Evolutionary conservation across 2,113 vertebrate species (phyloP).

Genomic region (Myrmophylax atrothorax): DNA sequence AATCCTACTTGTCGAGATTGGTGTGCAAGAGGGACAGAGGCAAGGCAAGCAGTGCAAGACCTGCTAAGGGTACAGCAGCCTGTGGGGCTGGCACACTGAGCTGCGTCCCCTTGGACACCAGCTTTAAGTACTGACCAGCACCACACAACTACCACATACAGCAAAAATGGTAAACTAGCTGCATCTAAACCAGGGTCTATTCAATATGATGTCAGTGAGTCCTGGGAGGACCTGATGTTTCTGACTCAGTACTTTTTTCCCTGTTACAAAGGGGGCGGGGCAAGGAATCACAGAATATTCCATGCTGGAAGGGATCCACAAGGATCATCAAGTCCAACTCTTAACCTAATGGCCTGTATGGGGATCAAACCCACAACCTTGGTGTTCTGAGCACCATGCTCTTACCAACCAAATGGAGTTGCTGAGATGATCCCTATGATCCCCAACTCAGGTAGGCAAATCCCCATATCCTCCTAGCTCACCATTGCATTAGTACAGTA

Average conservation of each 20-base stretch:
- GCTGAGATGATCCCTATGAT: background rate
- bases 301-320: background rate
- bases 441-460: background rate
- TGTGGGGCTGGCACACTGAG: rapidly evolving
- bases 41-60: background rate
- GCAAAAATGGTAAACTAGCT: background rate
- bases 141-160: background rate
- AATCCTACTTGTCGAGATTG: background rate
- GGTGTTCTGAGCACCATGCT: background rate
- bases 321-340: background rate
- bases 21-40: background rate
- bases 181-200: background rate
- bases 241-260: background rate
- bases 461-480: background rate
- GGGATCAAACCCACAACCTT: background rate
- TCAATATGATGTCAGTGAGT: background rate
- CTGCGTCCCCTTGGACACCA: background rate
- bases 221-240: background rate
- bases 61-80: background rate
- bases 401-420: background rate
- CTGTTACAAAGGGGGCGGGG: background rate
- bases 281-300: background rate
- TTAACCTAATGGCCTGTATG: background rate
- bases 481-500: background rate
- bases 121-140: rapidly evolving